A percentile compares a stretch with the other conserved stretches of the same genome.
These are phyloP conservation scores for Xestia c-nigrum DNA, from an alignment of 2,888 invertebrate genomes.

Conservation along the genomic window DNA sequence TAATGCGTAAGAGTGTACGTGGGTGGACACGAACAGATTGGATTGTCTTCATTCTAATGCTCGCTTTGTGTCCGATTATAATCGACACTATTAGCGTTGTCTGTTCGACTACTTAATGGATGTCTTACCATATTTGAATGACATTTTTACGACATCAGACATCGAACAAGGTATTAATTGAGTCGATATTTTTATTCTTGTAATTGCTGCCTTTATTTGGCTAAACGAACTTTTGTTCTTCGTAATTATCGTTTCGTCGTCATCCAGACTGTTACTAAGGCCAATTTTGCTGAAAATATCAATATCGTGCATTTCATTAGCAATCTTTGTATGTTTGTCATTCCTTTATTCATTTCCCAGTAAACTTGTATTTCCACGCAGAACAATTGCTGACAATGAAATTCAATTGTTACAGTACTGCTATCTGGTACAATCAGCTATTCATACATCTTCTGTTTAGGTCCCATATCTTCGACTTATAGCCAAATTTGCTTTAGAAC, in stretches of 20 bases:
- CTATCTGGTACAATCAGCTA: conserved; percentile 23
- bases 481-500: not conserved
- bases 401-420: conserved; percentile 16
- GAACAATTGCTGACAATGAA: conserved; percentile 24
- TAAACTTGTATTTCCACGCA: conserved; percentile 27
- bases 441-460: conserved; percentile 21
- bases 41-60: conserved; percentile 58
- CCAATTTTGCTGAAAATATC: not conserved
- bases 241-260: conserved; percentile 18
- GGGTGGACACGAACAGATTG: conserved; percentile 62
- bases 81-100: conserved; percentile 60
- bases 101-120: conserved; percentile 53
- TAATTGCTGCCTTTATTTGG: conserved; percentile 50
- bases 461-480: conserved; percentile 8
- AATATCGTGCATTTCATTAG: not conserved
- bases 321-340: not conserved
- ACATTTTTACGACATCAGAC: conserved; percentile 56
- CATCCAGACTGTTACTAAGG: not conserved
- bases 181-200: conserved; percentile 40
- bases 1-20: conserved; percentile 41
- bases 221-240: conserved; percentile 31
- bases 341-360: conserved; percentile 22
- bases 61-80: conserved; percentile 62
- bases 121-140: conserved; percentile 56
- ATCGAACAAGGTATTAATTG: conserved; percentile 45